A percentile compares a stretch with the other conserved stretches of the same genome.
phyloP scores from a whole-genome alignment of 2,888 invertebrate species.

The Rhagonycha fulva region DNA sequence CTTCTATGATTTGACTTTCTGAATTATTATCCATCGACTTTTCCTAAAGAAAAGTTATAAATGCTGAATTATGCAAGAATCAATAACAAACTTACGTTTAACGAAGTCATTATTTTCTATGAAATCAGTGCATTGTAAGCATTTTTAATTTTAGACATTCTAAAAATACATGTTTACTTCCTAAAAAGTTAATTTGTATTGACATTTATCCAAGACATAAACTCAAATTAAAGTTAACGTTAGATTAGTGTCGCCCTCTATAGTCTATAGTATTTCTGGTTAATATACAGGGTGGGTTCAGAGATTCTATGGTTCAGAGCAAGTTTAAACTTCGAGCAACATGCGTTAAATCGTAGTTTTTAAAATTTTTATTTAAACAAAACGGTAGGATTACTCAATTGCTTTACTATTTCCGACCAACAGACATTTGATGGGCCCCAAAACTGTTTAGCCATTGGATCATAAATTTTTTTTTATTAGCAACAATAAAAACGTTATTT shows the following conservation, averaged over 20 bases:
- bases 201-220: conserved; percentile 3
- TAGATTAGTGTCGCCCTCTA: neutral
- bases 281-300: neutral
- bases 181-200: neutral
- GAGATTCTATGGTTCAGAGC: too few relatives aligned
- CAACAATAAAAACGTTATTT: too few relatives aligned
- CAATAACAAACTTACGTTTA: neutral
- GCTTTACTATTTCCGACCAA: too few relatives aligned
- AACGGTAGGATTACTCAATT: too few relatives aligned
- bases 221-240: neutral
- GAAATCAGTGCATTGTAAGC: neutral
- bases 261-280: neutral
- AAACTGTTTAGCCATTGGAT: too few relatives aligned
- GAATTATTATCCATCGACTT: neutral
- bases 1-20: conserved; percentile 53
- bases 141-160: conserved; percentile 2
- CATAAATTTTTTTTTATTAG: too few relatives aligned
- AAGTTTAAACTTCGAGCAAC: too few relatives aligned
- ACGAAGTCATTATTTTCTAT: neutral
- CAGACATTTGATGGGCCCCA: too few relatives aligned
- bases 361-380: too few relatives aligned
- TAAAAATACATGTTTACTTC: neutral
- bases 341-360: too few relatives aligned
- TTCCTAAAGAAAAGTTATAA: neutral
- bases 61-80: neutral